Evolutionary conservation across 2,888 invertebrate genomes (phyloP).

Genomic region (Drosophila paramelanica): DNA sequence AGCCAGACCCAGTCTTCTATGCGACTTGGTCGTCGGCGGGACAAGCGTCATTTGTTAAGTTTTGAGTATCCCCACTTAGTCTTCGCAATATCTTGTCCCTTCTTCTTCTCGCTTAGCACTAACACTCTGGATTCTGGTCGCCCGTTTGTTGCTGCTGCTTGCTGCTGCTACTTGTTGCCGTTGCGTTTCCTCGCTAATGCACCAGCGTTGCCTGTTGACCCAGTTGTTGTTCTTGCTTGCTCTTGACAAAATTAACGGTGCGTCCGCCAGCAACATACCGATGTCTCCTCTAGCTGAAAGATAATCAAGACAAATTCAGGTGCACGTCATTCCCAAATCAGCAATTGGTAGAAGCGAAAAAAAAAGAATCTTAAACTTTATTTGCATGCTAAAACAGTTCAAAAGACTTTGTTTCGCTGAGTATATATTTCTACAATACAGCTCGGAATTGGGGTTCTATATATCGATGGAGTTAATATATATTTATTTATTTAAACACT

Average conservation of each 20-base stretch:
- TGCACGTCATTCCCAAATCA: background rate
- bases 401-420: too few relatives aligned
- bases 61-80: background rate
- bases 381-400: background rate
- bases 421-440: too few relatives aligned
- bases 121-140: background rate
- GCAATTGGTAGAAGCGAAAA: too few relatives aligned
- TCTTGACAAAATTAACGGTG: conserved; percentile 21
- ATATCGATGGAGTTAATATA: too few relatives aligned
- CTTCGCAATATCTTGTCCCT: background rate
- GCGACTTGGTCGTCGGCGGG: conserved; percentile 7
- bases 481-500: too few relatives aligned
- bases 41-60: conserved; percentile 21
- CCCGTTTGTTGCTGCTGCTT: background rate
- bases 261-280: conserved; percentile 46
- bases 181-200: conserved; percentile 1
- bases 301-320: background rate
- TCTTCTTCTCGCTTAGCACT: background rate
- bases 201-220: conserved; percentile 12
- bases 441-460: too few relatives aligned
- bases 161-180: background rate
- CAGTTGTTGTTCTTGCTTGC: conserved; percentile 16
- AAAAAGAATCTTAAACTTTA: too few relatives aligned
- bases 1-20: conserved; percentile 5
- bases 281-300: conserved; percentile 37